Conservation (phyloP, 1,140 invertebrate species). For the Aphelinus atriplicis region DNA sequence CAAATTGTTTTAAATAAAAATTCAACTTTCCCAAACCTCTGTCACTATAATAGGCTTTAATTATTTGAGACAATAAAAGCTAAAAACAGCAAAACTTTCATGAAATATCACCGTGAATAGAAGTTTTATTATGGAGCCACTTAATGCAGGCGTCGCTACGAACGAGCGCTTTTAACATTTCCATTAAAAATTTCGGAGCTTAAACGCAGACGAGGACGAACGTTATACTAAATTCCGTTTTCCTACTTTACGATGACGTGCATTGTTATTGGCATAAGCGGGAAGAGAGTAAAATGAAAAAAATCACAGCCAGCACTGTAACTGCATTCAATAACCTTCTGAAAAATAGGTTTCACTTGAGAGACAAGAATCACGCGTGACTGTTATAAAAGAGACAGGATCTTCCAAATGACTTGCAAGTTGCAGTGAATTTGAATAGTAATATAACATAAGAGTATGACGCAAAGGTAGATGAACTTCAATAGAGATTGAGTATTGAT, state of each 20-base stretch:
- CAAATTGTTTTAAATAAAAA: no score
- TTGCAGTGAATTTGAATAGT: no score
- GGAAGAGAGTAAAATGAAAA: conserved; percentile 27
- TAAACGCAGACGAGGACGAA: conserved; percentile 46
- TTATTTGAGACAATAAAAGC: no score
- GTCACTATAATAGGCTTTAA: no score
- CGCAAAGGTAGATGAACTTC: no score
- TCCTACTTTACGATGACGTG: conserved; percentile 57
- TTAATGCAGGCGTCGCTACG: background rate
- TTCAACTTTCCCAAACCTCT: no score
- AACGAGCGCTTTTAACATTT: conserved; percentile 3
- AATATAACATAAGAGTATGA: no score
- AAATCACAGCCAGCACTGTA: conserved; percentile 18
- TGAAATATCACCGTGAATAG: background rate
- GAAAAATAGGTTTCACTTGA: conserved; percentile 40
- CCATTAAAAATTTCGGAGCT: conserved; percentile 8
- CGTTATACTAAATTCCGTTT: conserved; percentile 53
- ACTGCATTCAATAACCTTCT: conserved; percentile 34
- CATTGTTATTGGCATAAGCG: conserved; percentile 55
- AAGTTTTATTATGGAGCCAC: conserved; percentile 14
- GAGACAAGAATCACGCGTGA: no score
- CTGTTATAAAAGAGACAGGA: no score
- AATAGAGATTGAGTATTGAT: no score
- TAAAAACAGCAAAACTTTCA: no score
- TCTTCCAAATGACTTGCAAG: no score